These are phyloP conservation scores for Pelosia muscerda DNA, from an alignment of 2,888 invertebrate species.

Conservation along the genomic window DNA sequence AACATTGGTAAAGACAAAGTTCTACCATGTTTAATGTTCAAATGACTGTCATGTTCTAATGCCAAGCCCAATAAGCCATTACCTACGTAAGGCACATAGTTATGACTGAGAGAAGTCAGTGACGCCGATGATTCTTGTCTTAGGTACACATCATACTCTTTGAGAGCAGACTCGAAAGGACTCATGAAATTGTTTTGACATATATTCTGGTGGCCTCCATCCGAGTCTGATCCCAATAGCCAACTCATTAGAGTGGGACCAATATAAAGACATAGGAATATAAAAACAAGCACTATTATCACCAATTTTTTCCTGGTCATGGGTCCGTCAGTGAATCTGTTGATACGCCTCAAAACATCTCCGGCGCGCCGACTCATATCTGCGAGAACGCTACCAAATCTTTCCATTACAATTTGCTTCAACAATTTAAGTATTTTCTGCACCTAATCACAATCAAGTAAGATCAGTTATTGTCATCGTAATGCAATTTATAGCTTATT, in stretches of 20 bases:
- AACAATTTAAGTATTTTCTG: slow-evolving; percentile 22
- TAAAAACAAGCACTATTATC: slow-evolving; percentile 82
- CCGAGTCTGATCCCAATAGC: slow-evolving; percentile 84
- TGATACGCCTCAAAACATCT: slow-evolving; percentile 77
- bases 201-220: slow-evolving; percentile 82
- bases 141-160: slow-evolving; percentile 90
- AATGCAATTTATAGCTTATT: slow-evolving; percentile 39
- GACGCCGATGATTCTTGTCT: slow-evolving; percentile 85
- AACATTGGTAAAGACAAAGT: slow-evolving; percentile 89
- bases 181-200: slow-evolving; percentile 90
- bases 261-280: slow-evolving; percentile 88
- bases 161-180: slow-evolving; percentile 87
- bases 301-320: slow-evolving; percentile 83
- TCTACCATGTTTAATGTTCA: slow-evolving; percentile 90
- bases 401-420: slow-evolving; percentile 72
- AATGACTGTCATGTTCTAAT: slow-evolving; percentile 87
- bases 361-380: slow-evolving; percentile 82
- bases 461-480: slow-evolving; percentile 61
- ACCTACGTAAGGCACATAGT: slow-evolving; percentile 91
- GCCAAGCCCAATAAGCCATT: slow-evolving; percentile 91
- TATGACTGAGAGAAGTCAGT: slow-evolving; percentile 81
- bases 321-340: slow-evolving; percentile 81
- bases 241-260: slow-evolving; percentile 89
- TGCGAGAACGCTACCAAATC: slow-evolving; percentile 64
- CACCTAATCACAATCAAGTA: slow-evolving; percentile 48